A percentile compares a stretch with the other conserved stretches of the same genome.
phyloP scores from a whole-genome alignment of 2,113 vertebrate species.

The Entelurus aequoreus region DNA sequence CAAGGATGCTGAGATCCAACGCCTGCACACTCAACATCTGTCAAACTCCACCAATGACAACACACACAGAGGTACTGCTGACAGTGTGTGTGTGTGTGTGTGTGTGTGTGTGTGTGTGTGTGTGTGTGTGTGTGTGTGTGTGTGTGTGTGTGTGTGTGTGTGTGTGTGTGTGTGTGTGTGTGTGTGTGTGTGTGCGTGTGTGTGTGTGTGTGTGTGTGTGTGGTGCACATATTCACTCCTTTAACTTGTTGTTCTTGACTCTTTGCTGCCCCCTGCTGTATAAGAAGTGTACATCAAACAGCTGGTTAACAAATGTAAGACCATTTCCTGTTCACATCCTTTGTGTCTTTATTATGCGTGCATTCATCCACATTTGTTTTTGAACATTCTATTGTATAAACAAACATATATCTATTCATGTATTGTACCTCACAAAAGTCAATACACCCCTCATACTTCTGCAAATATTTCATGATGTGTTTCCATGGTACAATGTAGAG shows the following conservation, averaged over 20 bases:
- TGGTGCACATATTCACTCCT: not conserved
- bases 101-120: not conserved
- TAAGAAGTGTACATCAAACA: constrained; percentile 86
- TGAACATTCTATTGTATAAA: too few species aligned
- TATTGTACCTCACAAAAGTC: too few species aligned
- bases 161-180: not conserved
- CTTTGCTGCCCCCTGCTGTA: constrained; percentile 68
- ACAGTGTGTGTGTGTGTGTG: not conserved
- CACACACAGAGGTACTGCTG: constrained; percentile 81
- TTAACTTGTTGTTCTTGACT: constrained; percentile 24
- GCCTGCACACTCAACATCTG: constrained; percentile 84
- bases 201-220: not conserved
- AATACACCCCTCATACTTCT: too few species aligned
- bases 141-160: not conserved
- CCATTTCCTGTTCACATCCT: constrained; percentile 9
- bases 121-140: not conserved
- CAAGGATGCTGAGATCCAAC: constrained; percentile 91
- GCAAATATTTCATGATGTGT: too few species aligned
- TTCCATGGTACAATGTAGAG: too few species aligned
- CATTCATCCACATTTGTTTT: too few species aligned
- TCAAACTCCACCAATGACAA: constrained; percentile 68
- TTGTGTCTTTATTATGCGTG: too few species aligned
- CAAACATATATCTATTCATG: too few species aligned
- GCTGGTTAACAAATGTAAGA: constrained; percentile 91
- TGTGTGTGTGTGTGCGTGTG: not conserved